phyloP scores from a whole-genome alignment of 2,797 vertebrate species.

The Neomorphus geoffroyi region DNA sequence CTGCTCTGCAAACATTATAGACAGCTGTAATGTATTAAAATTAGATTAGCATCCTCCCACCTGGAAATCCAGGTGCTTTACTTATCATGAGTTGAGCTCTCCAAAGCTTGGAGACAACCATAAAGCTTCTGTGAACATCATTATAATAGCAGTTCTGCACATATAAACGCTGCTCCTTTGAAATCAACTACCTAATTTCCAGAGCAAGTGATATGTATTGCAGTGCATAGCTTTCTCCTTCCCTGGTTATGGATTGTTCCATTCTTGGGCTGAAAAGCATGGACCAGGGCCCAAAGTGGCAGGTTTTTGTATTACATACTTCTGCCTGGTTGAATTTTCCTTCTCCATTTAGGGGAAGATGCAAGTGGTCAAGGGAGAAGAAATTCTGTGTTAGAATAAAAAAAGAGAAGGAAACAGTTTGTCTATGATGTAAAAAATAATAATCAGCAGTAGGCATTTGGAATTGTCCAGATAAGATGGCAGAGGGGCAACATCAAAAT shows the following conservation, averaged over 20 bases:
- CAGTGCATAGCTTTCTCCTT: neutral
- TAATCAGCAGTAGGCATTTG: neutral
- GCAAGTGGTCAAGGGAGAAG: neutral
- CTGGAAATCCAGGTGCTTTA: conserved; percentile 50
- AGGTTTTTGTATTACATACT: neutral
- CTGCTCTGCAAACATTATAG: neutral
- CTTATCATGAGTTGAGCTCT: conserved; percentile 10
- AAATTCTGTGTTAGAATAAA: fast-evolving
- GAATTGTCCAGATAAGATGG: neutral
- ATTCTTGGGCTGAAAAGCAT: neutral
- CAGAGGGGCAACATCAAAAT: neutral
- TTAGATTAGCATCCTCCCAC: conserved; percentile 19
- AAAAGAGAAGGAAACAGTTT: neutral
- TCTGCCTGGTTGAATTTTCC: neutral
- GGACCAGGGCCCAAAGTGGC: neutral
- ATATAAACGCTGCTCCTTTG: neutral
- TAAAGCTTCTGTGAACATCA: conserved; percentile 18
- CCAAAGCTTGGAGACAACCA: neutral
- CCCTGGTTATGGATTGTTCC: neutral
- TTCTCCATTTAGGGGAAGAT: neutral
- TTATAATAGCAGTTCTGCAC: conserved; percentile 36
- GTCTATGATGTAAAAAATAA: neutral
- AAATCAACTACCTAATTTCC: conserved; percentile 6
- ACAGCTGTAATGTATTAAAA: conserved; percentile 9
- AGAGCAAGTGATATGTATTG: neutral